A percentile compares a stretch with the other conserved stretches of the same genome.
Evolutionary conservation across 2,797 vertebrate genomes (phyloP).

Genomic region (Hylomyscus alleni): DNA sequence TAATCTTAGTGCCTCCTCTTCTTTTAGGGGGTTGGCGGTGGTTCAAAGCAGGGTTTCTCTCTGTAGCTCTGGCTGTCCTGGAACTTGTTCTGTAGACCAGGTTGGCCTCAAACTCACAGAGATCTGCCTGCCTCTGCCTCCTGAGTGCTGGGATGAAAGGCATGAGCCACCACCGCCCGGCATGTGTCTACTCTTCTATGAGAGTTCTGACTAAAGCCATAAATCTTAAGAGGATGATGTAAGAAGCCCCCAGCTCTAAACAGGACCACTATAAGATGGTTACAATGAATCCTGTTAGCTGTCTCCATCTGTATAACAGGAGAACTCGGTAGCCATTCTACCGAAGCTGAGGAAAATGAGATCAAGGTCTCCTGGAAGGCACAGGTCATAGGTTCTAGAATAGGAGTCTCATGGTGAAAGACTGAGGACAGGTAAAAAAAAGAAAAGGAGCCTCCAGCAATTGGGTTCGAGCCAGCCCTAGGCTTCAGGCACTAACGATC

Average conservation of each 20-base stretch:
- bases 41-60: not conserved
- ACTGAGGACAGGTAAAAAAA: not conserved
- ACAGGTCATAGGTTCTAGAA: not conserved
- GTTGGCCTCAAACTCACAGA: not conserved
- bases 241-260: not conserved
- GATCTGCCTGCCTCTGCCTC: not conserved
- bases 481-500: no score
- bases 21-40: not conserved
- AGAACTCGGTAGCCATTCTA: not conserved
- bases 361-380: not conserved
- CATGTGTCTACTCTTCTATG: not conserved
- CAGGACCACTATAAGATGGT: not conserved
- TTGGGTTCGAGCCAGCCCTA: fast-evolving
- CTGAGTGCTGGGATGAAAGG: not conserved
- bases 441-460: no score
- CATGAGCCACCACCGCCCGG: not conserved
- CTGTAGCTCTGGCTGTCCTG: not conserved
- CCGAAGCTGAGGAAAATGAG: not conserved
- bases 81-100: not conserved
- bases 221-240: not conserved
- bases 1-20: not conserved
- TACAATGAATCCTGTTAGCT: not conserved
- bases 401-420: not conserved
- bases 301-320: no score
- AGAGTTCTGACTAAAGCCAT: not conserved